Evolutionary conservation across 2,113 vertebrate species (phyloP).

Genomic region (Pogona vitticeps): DNA sequence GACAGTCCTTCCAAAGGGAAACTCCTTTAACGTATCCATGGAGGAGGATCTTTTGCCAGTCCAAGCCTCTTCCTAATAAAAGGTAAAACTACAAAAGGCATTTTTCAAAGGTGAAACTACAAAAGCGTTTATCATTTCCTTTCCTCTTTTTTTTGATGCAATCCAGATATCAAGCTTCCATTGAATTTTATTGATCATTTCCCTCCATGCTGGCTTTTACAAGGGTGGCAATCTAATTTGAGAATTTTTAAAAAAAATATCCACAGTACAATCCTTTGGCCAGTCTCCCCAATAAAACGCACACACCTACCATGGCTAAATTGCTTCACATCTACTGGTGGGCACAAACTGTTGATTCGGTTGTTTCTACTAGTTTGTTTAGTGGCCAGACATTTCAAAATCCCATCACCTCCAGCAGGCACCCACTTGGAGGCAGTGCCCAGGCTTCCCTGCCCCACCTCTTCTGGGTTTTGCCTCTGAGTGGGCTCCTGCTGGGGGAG

Average conservation of each 20-base stretch:
- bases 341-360: too few relatives aligned
- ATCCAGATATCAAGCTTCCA: slow-evolving; percentile 52
- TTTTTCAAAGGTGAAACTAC: slow-evolving; percentile 55
- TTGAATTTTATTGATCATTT: slow-evolving; percentile 43
- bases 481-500: too few relatives aligned
- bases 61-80: slow-evolving; percentile 44
- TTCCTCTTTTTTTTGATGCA: slow-evolving; percentile 36
- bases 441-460: too few relatives aligned
- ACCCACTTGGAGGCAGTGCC: too few relatives aligned
- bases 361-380: too few relatives aligned
- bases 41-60: slow-evolving; percentile 52
- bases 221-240: slow-evolving; percentile 48
- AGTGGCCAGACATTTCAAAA: too few relatives aligned
- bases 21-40: slow-evolving; percentile 47
- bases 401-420: too few relatives aligned
- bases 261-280: neutral
- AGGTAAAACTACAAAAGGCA: slow-evolving; percentile 36
- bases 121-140: slow-evolving; percentile 35
- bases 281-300: slow-evolving; percentile 26
- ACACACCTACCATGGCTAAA: neutral
- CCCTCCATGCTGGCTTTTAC: slow-evolving; percentile 26
- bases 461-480: too few relatives aligned
- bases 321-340: neutral
- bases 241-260: slow-evolving; percentile 16
- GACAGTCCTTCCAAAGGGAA: slow-evolving; percentile 33